phyloP scores from a whole-genome alignment of 37 sponge, comb jelly and placozoan genomes.

The Tethya wilhelma region DNA sequence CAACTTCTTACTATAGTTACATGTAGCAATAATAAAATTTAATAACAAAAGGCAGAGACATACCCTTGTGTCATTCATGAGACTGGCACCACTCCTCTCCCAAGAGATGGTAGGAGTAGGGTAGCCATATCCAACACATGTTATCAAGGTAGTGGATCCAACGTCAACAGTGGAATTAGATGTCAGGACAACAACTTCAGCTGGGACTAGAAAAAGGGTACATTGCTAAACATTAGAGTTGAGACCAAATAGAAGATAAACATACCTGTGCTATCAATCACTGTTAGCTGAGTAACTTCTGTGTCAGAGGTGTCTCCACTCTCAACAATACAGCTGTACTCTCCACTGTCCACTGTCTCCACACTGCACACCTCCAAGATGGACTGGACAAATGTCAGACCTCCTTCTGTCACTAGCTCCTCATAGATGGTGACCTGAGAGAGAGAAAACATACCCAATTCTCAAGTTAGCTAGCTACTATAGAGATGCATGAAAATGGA shows the following conservation, averaged over 20 bases:
- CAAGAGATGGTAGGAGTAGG: conserved; percentile 14
- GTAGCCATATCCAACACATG: conserved; percentile 26
- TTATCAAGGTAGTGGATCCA: conserved; percentile 17
- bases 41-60: too few relatives aligned
- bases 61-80: conserved; percentile 7
- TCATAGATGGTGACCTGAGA: conserved; percentile 21
- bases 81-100: neutral
- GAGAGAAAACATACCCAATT: too few relatives aligned
- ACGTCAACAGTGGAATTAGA: neutral
- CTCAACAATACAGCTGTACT: conserved; percentile 30
- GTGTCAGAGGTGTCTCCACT: neutral
- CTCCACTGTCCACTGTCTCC: conserved; percentile 5
- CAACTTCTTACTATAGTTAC: too few relatives aligned
- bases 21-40: too few relatives aligned
- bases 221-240: neutral
- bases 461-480: too few relatives aligned
- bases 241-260: neutral
- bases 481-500: too few relatives aligned
- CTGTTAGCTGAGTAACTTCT: neutral
- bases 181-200: neutral
- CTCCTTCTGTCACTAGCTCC: neutral
- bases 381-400: conserved; percentile 8
- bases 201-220: neutral
- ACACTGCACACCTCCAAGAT: conserved; percentile 34
- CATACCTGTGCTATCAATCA: neutral